Conservation (phyloP, 2,888 invertebrate genomes). For the Luperina testacea region DNA sequence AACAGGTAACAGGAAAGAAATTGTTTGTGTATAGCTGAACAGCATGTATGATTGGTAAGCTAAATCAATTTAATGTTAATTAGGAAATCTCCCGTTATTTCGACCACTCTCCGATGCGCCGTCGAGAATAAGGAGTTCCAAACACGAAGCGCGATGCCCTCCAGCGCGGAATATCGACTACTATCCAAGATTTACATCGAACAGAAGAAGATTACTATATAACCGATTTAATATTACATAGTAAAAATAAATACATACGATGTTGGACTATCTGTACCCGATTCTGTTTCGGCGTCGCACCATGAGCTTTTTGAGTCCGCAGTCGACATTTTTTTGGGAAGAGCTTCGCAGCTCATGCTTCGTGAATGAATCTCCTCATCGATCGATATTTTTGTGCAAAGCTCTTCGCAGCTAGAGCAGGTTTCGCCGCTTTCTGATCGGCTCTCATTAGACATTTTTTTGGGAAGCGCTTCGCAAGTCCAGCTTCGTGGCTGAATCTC, state of each 20-base stretch:
- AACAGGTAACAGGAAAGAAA: neutral
- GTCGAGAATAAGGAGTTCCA: slow-evolving; percentile 39
- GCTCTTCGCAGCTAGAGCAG: neutral
- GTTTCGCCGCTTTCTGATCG: neutral
- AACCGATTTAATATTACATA: neutral
- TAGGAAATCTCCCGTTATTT: slow-evolving; percentile 2
- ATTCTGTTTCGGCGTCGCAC: slow-evolving; percentile 1
- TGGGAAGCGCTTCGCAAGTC: neutral
- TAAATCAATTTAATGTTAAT: neutral
- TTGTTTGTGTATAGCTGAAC: neutral
- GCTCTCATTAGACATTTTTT: neutral
- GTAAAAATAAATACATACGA: slow-evolving; percentile 46
- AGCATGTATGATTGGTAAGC: neutral
- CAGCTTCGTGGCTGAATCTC: slow-evolving; percentile 26
- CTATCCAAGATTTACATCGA: neutral
- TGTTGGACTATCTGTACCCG: slow-evolving; percentile 8
- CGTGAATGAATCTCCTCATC: neutral
- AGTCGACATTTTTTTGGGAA: neutral
- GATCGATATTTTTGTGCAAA: neutral
- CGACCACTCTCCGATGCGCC: slow-evolving; percentile 8
- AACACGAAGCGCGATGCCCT: slow-evolving; percentile 45
- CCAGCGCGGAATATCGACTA: slow-evolving; percentile 3
- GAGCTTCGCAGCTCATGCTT: neutral
- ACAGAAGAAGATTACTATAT: neutral
- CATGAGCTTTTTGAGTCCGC: neutral